Conservation (phyloP, 2,888 invertebrate genomes). For the Eucera pruinosa region DNA sequence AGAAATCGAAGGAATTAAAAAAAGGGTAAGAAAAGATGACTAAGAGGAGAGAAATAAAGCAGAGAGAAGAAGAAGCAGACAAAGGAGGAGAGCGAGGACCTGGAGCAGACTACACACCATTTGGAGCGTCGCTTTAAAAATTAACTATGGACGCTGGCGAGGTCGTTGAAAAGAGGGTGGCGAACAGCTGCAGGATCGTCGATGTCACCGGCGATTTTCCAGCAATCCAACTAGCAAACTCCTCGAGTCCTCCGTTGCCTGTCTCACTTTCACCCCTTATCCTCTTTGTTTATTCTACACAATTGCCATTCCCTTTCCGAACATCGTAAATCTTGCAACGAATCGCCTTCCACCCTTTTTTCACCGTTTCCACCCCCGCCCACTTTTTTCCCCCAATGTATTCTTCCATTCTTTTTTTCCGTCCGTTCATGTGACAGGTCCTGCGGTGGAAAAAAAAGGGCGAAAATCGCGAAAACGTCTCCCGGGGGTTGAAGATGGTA, state of each 20-base stretch:
- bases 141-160: conserved; percentile 54
- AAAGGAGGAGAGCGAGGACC: too few relatives aligned
- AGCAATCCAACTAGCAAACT: conserved; percentile 49
- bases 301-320: conserved; percentile 43
- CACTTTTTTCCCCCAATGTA: neutral
- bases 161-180: neutral
- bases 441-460: neutral
- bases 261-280: neutral
- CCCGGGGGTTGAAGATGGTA: conserved; percentile 27
- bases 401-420: too few relatives aligned
- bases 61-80: too few relatives aligned
- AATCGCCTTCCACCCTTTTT: conserved; percentile 54
- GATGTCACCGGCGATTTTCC: conserved; percentile 67
- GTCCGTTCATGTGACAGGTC: neutral
- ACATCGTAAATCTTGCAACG: conserved; percentile 76
- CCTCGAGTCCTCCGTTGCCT: neutral
- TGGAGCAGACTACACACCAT: neutral
- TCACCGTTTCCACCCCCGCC: neutral
- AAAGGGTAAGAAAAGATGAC: too few relatives aligned
- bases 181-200: conserved; percentile 46
- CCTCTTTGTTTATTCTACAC: conserved; percentile 45
- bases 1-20: too few relatives aligned
- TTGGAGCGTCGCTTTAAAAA: conserved; percentile 55
- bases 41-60: too few relatives aligned
- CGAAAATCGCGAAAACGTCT: conserved; percentile 33